These are phyloP conservation scores for Leuciscus idus DNA, from an alignment of 2,113 vertebrate genomes.

Conservation along the genomic window DNA sequence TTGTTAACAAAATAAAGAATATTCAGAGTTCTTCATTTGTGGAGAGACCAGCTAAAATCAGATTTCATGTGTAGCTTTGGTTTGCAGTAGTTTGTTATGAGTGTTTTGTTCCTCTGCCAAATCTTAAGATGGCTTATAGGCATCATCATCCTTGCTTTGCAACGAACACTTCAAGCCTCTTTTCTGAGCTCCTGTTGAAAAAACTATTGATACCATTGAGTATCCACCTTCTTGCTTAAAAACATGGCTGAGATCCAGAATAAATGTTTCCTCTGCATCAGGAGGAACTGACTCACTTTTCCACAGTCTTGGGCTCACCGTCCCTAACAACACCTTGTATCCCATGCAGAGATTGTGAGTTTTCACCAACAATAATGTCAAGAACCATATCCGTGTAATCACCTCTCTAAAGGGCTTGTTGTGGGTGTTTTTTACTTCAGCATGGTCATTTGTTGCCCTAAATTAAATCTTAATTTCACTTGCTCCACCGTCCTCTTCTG, in stretches of 20 bases:
- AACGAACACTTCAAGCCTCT: constrained; percentile 35
- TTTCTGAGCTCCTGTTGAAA: constrained; percentile 40
- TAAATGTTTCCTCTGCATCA: too few species aligned
- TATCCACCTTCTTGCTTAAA: background rate
- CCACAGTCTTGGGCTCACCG: too few species aligned
- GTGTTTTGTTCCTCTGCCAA: background rate
- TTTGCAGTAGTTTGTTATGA: background rate
- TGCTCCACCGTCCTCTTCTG: background rate
- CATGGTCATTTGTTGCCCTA: background rate
- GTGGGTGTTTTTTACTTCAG: background rate
- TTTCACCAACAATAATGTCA: background rate
- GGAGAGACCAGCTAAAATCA: background rate
- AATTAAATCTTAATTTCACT: background rate
- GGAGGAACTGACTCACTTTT: too few species aligned
- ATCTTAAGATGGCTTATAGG: constrained; percentile 41
- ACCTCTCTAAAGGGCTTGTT: background rate
- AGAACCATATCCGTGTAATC: background rate
- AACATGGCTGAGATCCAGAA: too few species aligned
- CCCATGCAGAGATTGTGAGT: too few species aligned
- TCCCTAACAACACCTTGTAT: too few species aligned
- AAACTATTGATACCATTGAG: background rate
- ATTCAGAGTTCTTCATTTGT: background rate
- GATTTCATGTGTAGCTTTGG: background rate
- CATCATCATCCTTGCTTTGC: constrained; percentile 48
- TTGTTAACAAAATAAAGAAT: background rate